Base-by-base conservation (phyloP, 30 jellyfish, hydroid and myxozoan genomes). In the Pelagia noctiluca region DNA sequence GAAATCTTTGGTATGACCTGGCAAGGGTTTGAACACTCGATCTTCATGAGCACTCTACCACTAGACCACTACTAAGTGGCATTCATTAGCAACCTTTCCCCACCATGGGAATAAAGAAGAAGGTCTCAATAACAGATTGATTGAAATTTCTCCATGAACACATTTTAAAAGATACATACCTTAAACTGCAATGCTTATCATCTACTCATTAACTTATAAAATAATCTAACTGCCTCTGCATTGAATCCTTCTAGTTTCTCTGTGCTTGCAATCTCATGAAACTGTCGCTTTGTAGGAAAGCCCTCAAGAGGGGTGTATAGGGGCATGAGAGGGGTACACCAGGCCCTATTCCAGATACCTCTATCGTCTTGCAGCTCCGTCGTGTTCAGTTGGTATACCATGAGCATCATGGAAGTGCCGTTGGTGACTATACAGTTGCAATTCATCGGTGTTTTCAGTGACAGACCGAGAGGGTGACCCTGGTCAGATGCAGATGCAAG, bases 261-360 rank as follows among this genome's bases (percentile, higher is more conserved):
- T 32, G 67, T 46, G 26, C 28, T 71, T 28, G 76, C 84, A 24
- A 80, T 80, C 31, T 80, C 84, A 80, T 65, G 84, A 29, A 80
- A 80, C 61, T 80, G 90, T 30, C 84, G 31, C 25, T 50, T 80
- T 2, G 90, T 80, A 10, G 90, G 90, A 68, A 10, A 54, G 1
- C 90, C 84, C 1, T 80, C 84, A n/a, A 65, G 65, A 24, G 76
- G 90, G 11, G 71, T 50, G n/a, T 37, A 80, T 16, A 80, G 77
- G 8, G 90, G 90, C 70, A 80, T 25, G 66, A 74, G 36, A 5
- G 82, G 84, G 28, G 88, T 26, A 30, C 80, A 63, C 98, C 98
- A 92, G 1, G 90, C 88, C 36, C 96, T 89, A 89, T 92, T 92
- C 98, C 98, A 92, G 57, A 80, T 11, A 11, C 96, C 96, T 62